Conservation (phyloP, 2,113 vertebrate genomes). For the Xenopus borealis region DNA sequence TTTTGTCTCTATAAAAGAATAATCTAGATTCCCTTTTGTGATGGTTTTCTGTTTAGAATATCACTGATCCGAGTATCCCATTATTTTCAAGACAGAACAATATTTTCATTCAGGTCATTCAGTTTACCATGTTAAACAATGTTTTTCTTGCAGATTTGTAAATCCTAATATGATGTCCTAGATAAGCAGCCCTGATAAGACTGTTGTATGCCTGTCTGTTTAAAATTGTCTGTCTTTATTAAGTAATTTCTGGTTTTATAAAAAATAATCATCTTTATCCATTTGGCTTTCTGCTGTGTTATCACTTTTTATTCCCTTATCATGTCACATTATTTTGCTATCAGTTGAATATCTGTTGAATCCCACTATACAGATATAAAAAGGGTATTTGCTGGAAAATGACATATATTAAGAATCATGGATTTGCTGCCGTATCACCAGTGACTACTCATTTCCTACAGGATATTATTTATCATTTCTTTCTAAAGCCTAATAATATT, state of each 20-base stretch:
- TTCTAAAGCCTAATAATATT: slow-evolving; percentile 19
- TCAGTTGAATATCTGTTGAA: slow-evolving; percentile 31
- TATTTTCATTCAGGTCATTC: too few relatives aligned
- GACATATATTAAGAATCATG: slow-evolving; percentile 21
- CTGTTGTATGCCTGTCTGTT: slow-evolving; percentile 12
- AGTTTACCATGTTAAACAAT: not conserved
- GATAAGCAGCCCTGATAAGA: slow-evolving; percentile 6
- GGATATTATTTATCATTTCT: not conserved
- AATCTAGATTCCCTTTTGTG: too few relatives aligned
- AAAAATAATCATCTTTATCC: slow-evolving; percentile 15
- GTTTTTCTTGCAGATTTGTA: not conserved
- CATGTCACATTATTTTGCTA: slow-evolving; percentile 37
- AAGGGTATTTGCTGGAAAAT: slow-evolving; percentile 11
- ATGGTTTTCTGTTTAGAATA: too few relatives aligned
- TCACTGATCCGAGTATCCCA: too few relatives aligned
- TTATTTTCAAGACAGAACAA: too few relatives aligned
- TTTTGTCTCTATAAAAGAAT: too few relatives aligned
- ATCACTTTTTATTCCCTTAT: slow-evolving; percentile 31
- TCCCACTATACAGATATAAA: slow-evolving; percentile 21
- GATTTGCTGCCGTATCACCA: slow-evolving; percentile 20
- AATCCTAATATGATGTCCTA: slow-evolving; percentile 3
- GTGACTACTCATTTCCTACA: slow-evolving; percentile 38
- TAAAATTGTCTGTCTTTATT: slow-evolving; percentile 11
- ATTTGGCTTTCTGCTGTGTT: slow-evolving; percentile 13
- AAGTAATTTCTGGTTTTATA: slow-evolving; percentile 18